phyloP scores from a whole-genome alignment of 2,797 vertebrate genomes.

The Thripadectes ignobilis region DNA sequence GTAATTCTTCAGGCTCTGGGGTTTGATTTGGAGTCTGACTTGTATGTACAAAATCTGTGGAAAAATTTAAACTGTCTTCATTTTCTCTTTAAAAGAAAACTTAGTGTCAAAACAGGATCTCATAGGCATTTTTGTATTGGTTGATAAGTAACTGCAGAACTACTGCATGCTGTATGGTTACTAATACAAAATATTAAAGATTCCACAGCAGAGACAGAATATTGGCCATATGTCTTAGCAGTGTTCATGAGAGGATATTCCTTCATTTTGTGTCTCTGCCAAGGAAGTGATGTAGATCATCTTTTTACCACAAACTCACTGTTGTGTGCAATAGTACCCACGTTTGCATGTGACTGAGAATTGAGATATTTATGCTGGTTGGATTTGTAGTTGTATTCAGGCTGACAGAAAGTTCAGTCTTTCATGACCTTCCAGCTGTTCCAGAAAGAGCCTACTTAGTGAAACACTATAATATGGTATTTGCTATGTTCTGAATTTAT shows the following conservation, averaged over 20 bases:
- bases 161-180: not conserved
- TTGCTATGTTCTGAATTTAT: not conserved
- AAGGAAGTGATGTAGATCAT: not conserved
- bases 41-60: not conserved
- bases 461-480: not conserved
- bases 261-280: not conserved
- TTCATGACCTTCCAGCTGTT: not conserved
- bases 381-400: not conserved
- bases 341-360: rapidly evolving
- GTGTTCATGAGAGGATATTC: not conserved
- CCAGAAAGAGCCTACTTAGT: not conserved
- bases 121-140: not conserved
- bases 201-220: not conserved
- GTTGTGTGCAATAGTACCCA: not conserved
- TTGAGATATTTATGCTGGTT: not conserved
- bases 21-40: not conserved
- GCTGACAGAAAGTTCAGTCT: not conserved
- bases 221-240: not conserved
- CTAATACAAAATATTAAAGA: not conserved
- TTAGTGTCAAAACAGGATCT: not conserved
- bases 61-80: not conserved
- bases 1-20: not conserved
- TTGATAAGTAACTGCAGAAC: not conserved
- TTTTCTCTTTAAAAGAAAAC: constrained; percentile 4
- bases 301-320: not conserved